These are phyloP conservation scores for Chrysodeixis includens DNA, from an alignment of 2,888 invertebrate species.

Conservation along the genomic window DNA sequence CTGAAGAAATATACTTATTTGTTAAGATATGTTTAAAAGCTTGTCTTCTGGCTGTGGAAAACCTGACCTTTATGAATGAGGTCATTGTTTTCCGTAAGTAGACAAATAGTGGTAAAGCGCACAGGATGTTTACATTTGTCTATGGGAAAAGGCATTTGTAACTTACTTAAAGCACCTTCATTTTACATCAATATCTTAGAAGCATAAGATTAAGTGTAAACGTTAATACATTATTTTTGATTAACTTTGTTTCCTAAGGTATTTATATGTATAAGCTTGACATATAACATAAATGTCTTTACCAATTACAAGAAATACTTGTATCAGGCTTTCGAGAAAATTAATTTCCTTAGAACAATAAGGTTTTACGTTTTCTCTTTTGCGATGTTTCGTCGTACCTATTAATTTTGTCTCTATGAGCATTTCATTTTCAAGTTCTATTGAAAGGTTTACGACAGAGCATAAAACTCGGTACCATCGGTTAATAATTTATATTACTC, in stretches of 20 bases:
- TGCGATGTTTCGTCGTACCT: not conserved
- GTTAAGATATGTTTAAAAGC: too few species aligned
- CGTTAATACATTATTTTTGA: not conserved
- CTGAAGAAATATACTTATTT: too few species aligned
- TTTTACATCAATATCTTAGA: too few species aligned
- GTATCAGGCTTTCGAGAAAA: not conserved
- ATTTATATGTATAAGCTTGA: too few species aligned
- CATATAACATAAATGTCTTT: not conserved
- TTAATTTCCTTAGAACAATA: not conserved
- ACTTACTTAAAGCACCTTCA: not conserved
- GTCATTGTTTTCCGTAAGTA: not conserved
- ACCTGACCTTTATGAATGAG: not conserved
- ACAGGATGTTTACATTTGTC: not conserved
- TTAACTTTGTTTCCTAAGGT: too few species aligned
- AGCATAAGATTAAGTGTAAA: too few species aligned
- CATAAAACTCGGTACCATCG: slow-evolving; percentile 22
- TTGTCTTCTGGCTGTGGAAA: not conserved
- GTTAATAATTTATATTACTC: slow-evolving; percentile 27
- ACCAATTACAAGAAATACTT: not conserved
- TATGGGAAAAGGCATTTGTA: not conserved
- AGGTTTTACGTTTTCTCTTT: not conserved
- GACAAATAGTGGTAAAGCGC: not conserved
- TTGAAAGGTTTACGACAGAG: slow-evolving; percentile 12
- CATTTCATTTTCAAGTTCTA: not conserved
- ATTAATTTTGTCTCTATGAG: not conserved